phyloP scores from a whole-genome alignment of 2,888 invertebrate species.

The Leucophora obtusa region DNA sequence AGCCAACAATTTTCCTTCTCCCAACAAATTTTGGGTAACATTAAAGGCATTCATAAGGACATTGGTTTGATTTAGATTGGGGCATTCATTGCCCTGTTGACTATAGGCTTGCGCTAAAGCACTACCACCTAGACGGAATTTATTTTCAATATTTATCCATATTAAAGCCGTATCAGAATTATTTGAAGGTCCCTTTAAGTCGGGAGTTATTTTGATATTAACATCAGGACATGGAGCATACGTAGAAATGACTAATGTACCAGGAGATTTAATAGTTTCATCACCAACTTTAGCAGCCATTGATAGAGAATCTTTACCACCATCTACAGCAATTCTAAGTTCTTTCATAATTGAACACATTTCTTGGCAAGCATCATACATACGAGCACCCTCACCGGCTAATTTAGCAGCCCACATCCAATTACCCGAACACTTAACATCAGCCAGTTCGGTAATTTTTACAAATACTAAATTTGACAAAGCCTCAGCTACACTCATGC shows the following conservation, averaged over 20 bases:
- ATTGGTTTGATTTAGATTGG: constrained; percentile 88
- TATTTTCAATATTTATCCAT: constrained; percentile 88
- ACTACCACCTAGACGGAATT: constrained; percentile 91
- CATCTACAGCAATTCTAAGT: constrained; percentile 93
- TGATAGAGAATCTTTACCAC: constrained; percentile 97
- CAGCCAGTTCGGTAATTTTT: constrained; percentile 83
- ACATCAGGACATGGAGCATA: constrained; percentile 98
- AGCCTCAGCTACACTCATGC: constrained; percentile 96
- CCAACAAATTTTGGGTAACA: constrained; percentile 90
- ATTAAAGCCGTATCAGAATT: constrained; percentile 84
- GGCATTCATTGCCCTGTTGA: constrained; percentile 88
- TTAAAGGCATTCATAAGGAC: constrained; percentile 87
- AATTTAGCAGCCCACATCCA: constrained; percentile 99
- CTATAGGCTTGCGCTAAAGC: constrained; percentile 94
- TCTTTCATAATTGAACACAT: constrained; percentile 91
- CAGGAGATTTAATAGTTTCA: constrained; percentile 87
- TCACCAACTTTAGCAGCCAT: constrained; percentile 94
- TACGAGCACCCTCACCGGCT: constrained; percentile 92
- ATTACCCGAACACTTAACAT: constrained; percentile 99
- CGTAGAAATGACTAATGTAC: constrained; percentile 95
- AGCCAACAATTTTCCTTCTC: constrained; percentile 81
- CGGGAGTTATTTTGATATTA: constrained; percentile 91
- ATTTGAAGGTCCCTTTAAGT: constrained; percentile 85
- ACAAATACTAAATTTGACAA: constrained; percentile 93
- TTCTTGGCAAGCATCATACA: constrained; percentile 92